phyloP scores from a whole-genome alignment of 2,797 vertebrate species.

The Rhynchotus rufescens region DNA sequence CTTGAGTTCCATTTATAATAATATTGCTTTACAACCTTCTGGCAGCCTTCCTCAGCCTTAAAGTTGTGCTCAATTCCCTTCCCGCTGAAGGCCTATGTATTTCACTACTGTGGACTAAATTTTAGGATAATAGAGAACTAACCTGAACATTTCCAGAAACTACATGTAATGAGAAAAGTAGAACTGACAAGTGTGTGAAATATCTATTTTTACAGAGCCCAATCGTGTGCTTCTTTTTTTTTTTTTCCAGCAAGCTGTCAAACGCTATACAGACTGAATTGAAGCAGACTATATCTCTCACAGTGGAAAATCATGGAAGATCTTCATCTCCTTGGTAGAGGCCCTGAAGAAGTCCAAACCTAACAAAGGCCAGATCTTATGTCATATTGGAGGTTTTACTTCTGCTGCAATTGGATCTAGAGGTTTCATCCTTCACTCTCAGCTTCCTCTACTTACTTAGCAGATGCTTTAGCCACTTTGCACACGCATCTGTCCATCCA shows the following conservation, averaged over 20 bases:
- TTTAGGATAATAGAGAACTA: background rate
- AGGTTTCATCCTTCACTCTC: background rate
- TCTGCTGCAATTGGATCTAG: background rate
- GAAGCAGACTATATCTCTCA: background rate
- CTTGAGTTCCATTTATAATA: background rate
- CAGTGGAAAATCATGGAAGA: background rate
- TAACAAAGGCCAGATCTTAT: background rate
- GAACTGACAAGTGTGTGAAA: background rate
- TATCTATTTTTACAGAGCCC: background rate
- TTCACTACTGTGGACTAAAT: background rate
- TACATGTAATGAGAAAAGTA: background rate
- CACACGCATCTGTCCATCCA: fast-evolving
- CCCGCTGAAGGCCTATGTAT: background rate
- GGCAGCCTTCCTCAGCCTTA: background rate
- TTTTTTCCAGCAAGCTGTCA: background rate
- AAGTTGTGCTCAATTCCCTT: background rate
- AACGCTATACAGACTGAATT: background rate
- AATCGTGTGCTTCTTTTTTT: background rate
- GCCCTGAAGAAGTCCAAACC: background rate
- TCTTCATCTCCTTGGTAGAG: background rate
- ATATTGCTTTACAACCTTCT: slow-evolving; percentile 18
- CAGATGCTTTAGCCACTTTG: background rate
- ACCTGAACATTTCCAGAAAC: background rate
- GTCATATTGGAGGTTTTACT: background rate
- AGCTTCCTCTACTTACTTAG: background rate